Conservation (phyloP, 2,113 vertebrate genomes). For the Myocastor coypus region DNA sequence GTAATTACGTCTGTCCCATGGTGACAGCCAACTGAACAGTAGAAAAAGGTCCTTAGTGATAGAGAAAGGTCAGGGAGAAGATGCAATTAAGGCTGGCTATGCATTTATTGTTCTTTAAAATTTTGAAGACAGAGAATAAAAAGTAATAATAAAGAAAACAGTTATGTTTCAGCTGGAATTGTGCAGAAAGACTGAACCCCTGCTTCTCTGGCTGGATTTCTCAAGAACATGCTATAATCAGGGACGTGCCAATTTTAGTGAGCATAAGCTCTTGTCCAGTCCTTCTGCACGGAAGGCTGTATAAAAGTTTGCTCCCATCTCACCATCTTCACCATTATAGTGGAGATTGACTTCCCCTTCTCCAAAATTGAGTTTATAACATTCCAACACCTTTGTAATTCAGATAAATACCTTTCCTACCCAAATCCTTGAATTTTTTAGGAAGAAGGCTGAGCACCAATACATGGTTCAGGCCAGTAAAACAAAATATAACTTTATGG, state of each 20-base stretch:
- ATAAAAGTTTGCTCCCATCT: not conserved
- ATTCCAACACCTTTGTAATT: not conserved
- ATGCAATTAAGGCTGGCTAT: constrained; percentile 63
- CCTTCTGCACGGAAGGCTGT: not conserved
- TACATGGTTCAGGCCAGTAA: not conserved
- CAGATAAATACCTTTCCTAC: not conserved
- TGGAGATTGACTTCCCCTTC: not conserved
- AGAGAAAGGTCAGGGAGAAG: constrained; percentile 45
- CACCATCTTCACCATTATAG: not conserved
- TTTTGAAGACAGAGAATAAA: no score
- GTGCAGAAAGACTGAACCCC: constrained; percentile 62
- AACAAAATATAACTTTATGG: not conserved
- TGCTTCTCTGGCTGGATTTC: not conserved
- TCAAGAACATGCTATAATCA: not conserved
- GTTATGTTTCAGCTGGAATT: constrained; percentile 64
- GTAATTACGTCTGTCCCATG: constrained; percentile 83
- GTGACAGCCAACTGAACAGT: constrained; percentile 71
- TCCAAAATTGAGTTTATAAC: not conserved
- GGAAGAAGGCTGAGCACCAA: not conserved
- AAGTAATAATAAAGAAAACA: no score
- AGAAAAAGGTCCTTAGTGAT: constrained; percentile 57
- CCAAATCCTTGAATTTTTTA: not conserved
- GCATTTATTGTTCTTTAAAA: not conserved
- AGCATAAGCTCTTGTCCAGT: not conserved
- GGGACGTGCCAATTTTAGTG: not conserved